Evolutionary conservation across 2,113 vertebrate species (phyloP).

Genomic region (Lota lota): DNA sequence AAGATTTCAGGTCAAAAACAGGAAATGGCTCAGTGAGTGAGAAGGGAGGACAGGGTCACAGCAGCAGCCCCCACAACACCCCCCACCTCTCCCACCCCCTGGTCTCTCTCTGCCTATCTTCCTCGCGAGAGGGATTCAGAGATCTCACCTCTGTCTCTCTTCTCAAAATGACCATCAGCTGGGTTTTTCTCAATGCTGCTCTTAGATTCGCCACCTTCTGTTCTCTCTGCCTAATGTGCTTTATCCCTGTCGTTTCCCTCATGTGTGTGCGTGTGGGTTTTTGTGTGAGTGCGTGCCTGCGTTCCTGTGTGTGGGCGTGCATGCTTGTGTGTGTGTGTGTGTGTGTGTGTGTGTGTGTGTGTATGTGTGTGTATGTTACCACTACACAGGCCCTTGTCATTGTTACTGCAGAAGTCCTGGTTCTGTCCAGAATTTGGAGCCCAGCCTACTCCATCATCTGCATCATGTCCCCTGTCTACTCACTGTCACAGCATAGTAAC

Average conservation of each 20-base stretch:
- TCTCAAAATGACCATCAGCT: background rate
- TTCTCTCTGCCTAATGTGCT: background rate
- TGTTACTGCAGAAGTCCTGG: no score
- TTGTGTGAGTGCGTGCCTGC: no score
- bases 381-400: no score
- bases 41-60: conserved; percentile 87
- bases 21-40: conserved; percentile 99
- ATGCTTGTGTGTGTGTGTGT: no score
- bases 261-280: no score
- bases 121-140: conserved; percentile 28
- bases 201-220: background rate
- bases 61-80: conserved; percentile 84
- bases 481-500: no score
- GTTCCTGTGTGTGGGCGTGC: no score
- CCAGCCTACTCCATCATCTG: no score
- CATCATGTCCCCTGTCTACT: no score
- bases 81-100: conserved; percentile 47
- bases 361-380: no score
- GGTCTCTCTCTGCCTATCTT: conserved; percentile 2
- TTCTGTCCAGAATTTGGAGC: no score
- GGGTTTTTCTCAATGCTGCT: background rate
- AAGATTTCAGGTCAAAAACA: conserved; percentile 99
- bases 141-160: conserved; percentile 20
- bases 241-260: background rate
- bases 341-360: no score